Evolutionary conservation across 2,113 vertebrate genomes (phyloP).

Genomic region (Silurus meridionalis): DNA sequence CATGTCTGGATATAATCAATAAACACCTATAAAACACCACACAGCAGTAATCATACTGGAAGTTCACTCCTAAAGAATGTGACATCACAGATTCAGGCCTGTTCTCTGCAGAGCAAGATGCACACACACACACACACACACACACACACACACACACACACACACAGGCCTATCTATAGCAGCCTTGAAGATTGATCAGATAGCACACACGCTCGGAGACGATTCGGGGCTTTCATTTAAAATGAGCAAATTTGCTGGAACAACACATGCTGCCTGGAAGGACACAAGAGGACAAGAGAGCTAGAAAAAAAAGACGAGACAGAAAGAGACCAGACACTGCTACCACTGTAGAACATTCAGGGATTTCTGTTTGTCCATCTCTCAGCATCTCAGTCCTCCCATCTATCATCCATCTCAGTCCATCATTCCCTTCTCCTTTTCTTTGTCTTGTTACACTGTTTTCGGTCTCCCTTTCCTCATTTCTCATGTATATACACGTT

Average conservation of each 20-base stretch:
- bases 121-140: constrained; percentile 9
- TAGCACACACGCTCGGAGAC: constrained; percentile 70
- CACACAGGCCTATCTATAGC: constrained; percentile 64
- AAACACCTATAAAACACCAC: not conserved
- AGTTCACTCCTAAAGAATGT: not conserved
- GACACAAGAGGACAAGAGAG: constrained; percentile 34
- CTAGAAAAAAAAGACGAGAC: constrained; percentile 29
- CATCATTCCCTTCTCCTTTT: not conserved
- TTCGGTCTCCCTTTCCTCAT: not conserved
- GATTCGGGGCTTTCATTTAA: constrained; percentile 64
- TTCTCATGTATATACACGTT: not conserved
- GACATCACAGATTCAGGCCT: not conserved
- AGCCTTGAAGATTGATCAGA: constrained; percentile 65
- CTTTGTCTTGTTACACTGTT: not conserved
- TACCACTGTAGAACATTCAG: constrained; percentile 20
- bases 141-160: constrained; percentile 33
- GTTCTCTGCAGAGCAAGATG: not conserved
- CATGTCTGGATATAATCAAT: not conserved
- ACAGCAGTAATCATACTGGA: not conserved
- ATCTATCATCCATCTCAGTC: not conserved
- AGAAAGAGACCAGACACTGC: not conserved
- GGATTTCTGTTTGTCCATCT: not conserved
- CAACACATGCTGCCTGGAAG: constrained; percentile 64
- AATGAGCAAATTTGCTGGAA: constrained; percentile 68
- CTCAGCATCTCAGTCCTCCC: not conserved